phyloP scores from a whole-genome alignment of 2,888 invertebrate species.

The Melanchra persicariae region DNA sequence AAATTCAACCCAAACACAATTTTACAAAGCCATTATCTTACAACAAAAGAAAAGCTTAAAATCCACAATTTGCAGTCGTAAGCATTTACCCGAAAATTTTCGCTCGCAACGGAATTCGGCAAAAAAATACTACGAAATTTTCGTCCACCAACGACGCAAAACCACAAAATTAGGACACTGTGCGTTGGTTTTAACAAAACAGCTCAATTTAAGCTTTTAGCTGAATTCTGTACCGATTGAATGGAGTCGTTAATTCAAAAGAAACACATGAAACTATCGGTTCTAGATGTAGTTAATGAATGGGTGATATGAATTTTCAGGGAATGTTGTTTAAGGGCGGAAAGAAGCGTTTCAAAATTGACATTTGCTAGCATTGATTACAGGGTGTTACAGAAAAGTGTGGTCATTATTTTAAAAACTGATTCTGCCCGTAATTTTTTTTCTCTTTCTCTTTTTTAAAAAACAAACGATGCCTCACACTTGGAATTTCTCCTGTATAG shows the following conservation, averaged over 20 bases:
- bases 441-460: no score
- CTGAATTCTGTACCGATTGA: slow-evolving; percentile 34
- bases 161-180: slow-evolving; percentile 33
- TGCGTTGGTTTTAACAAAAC: slow-evolving; percentile 24
- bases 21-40: slow-evolving; percentile 34
- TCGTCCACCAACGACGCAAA: slow-evolving; percentile 22
- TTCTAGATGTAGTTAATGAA: neutral
- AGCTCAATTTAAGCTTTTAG: slow-evolving; percentile 47
- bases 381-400: no score
- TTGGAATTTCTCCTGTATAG: no score
- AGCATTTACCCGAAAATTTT: slow-evolving; percentile 46
- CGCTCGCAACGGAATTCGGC: slow-evolving; percentile 7
- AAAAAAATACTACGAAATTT: slow-evolving; percentile 28
- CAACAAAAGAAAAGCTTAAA: slow-evolving; percentile 22
- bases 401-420: no score
- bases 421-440: no score
- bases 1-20: slow-evolving; percentile 2
- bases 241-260: slow-evolving; percentile 22
- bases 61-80: slow-evolving; percentile 43
- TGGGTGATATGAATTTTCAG: no score
- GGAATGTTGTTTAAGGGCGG: no score
- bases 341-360: no score
- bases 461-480: no score
- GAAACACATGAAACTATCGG: neutral
- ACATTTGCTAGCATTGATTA: no score